Evolutionary conservation across 2,113 vertebrate species (phyloP), one percentile per base, ranked within the genome.

Genomic region (Phalacrocorax pelagicus): DNA sequence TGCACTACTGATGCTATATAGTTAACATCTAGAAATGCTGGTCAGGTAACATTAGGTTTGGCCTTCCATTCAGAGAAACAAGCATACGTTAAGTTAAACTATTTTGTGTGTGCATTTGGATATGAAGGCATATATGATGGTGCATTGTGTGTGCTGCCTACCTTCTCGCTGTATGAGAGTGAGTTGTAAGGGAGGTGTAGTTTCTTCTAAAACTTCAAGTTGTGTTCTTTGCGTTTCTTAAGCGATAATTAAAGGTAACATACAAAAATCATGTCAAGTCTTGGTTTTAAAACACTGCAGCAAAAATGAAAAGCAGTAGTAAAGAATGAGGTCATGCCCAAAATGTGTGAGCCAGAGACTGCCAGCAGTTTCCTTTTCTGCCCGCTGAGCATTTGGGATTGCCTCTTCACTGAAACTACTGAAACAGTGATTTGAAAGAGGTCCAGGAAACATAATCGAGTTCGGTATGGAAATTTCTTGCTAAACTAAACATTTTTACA

Each of bases 321-420:
- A 65, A 86, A 90, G 91, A 94, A 91, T 95, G 97, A 96, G 94
- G 74, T 96, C 90, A 79, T 96, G 90, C 46, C 92, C 29, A 27
- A 88, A 92, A 92, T 77, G 86, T 95, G 94, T 86, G 94, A 96
- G 86, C 79, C 94, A 86, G 79, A 82, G 94, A 59, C 90, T 95
- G 95, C 92, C 80, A 86, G 91, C 88, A 95, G 73, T 80, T 96
- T 85, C 93, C 74, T 94, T 71, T 72, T 78, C 88, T 97, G 93
- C 83, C 87, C 65, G 15, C 58, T 32, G 86, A 97, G 74, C 86
- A 42, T 86, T 97, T 96, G 86, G 88, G 90, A 82, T 94, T 26
- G 38, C 72, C 81, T 93, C 70, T 94, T 91, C 62, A 36, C 77
- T 11, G 5, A 42, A 88, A 49, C 71, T 81, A 36, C 85, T 91